A percentile compares a stretch with the other conserved stretches of the same genome.
Evolutionary conservation across 2,113 vertebrate genomes (phyloP).

Genomic region (Gambusia affinis): DNA sequence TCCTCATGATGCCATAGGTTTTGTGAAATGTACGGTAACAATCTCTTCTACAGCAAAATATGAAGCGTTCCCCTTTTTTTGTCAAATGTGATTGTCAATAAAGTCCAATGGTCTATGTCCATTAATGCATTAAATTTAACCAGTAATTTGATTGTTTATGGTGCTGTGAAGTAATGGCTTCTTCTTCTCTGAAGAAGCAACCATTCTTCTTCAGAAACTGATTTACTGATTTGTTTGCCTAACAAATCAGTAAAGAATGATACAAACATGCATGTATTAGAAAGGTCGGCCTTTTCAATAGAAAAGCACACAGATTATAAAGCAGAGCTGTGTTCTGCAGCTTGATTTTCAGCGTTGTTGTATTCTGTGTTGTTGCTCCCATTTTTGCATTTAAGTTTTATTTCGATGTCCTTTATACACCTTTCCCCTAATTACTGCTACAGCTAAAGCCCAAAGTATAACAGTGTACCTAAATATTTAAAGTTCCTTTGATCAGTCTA

Average conservation of each 20-base stretch:
- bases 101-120: neutral
- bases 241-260: too few species aligned
- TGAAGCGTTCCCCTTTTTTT: neutral
- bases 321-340: neutral
- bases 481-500: conserved; percentile 55
- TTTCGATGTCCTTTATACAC: neutral
- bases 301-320: neutral
- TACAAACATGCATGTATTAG: neutral
- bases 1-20: neutral
- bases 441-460: conserved; percentile 7
- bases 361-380: neutral
- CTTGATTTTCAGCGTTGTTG: neutral
- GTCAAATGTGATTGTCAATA: too few species aligned
- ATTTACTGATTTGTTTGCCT: too few species aligned
- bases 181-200: neutral
- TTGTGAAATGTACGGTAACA: neutral
- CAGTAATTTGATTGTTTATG: neutral
- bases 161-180: neutral
- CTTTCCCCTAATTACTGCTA: neutral
- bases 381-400: neutral
- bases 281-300: neutral
- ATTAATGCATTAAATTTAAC: neutral
- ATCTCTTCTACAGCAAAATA: neutral
- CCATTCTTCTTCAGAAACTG: neutral
- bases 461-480: conserved; percentile 66